phyloP scores from a whole-genome alignment of 2,888 invertebrate genomes.

The Deilephila porcellus region DNA sequence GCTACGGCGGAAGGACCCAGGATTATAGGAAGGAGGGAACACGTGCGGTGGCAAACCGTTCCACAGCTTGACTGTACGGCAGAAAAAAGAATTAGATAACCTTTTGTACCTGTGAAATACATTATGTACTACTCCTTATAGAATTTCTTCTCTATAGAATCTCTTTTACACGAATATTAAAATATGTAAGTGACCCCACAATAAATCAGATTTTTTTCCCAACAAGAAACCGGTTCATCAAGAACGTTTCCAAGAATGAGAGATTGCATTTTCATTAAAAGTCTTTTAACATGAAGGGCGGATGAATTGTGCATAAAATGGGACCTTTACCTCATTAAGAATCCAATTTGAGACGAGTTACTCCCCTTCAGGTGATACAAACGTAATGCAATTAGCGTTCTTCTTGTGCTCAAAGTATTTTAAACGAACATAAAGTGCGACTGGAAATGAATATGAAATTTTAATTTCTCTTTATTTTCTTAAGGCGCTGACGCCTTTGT shows the following conservation, averaged over 20 bases:
- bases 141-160: too few species aligned
- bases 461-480: conserved; percentile 21
- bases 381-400: conserved; percentile 77
- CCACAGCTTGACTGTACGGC: too few species aligned
- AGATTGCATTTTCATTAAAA: conserved; percentile 38
- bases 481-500: conserved; percentile 18
- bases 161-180: not conserved
- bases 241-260: conserved; percentile 8
- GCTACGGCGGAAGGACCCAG: too few species aligned
- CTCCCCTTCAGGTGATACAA: conserved; percentile 79
- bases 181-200: not conserved
- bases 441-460: conserved; percentile 23
- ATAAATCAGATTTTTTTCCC: not conserved
- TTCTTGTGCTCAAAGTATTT: conserved; percentile 48
- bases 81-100: too few species aligned
- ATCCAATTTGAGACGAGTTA: conserved; percentile 75
- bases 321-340: conserved; percentile 77
- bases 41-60: too few species aligned
- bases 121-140: too few species aligned
- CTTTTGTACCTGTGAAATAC: too few species aligned
- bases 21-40: too few species aligned
- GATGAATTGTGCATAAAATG: conserved; percentile 70
- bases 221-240: not conserved
- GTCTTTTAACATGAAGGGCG: conserved; percentile 51
- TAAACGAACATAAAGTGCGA: conserved; percentile 25